phyloP scores from a whole-genome alignment of 2,888 invertebrate genomes.

The Tenthredo mesomela region DNA sequence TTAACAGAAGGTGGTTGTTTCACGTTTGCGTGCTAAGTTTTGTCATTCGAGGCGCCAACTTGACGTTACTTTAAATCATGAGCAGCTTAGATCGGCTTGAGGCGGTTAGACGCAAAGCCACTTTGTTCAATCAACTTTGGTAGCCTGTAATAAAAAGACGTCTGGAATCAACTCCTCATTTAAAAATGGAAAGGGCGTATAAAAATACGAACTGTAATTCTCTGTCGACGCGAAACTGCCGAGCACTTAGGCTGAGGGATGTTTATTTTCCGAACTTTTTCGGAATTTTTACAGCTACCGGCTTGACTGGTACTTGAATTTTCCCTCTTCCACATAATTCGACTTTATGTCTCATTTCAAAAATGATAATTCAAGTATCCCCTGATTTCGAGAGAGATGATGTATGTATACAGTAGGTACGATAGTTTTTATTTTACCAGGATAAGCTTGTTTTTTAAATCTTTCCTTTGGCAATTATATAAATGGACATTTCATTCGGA shows the following conservation, averaged over 20 bases:
- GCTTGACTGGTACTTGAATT: neutral
- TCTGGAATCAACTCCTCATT: neutral
- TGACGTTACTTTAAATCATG: constrained; percentile 34
- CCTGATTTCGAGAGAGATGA: neutral
- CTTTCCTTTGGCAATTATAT: neutral
- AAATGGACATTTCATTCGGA: neutral
- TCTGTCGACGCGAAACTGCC: neutral
- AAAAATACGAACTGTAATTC: constrained; percentile 25
- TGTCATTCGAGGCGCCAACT: constrained; percentile 20
- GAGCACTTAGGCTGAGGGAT: neutral
- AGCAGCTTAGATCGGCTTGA: constrained; percentile 34
- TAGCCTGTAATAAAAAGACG: neutral
- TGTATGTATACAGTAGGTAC: too few species aligned
- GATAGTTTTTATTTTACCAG: neutral
- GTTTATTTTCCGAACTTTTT: neutral
- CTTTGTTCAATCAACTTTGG: constrained; percentile 42
- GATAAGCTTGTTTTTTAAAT: neutral
- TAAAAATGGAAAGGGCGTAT: neutral
- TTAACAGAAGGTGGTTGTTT: constrained; percentile 11
- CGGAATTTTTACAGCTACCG: neutral
- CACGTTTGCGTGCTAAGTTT: constrained; percentile 46
- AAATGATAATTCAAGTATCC: neutral
- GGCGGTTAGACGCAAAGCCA: constrained; percentile 34
- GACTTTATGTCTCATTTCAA: neutral
- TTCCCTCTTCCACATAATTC: neutral